Base-by-base conservation (phyloP, 2,888 invertebrate genomes). In the Epirrita christyi region DNA sequence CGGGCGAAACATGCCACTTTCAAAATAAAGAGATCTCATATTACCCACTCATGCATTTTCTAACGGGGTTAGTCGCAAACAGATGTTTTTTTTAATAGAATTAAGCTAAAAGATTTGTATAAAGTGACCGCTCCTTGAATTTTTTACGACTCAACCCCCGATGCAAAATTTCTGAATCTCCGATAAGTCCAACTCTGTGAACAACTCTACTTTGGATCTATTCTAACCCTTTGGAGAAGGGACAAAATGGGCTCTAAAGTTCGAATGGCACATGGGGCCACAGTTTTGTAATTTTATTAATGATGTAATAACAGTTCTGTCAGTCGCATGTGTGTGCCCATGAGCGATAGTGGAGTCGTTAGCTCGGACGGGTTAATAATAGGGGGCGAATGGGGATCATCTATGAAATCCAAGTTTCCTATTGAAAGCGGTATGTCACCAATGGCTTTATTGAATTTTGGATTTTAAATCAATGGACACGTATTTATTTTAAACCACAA, bases 231-330 rank as follows among this genome's bases (percentile, higher is more conserved):
- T 85, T 75, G 66, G 67, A 73, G 68, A 70, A 70, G 69, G 75
- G 71, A 65, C 69, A 66, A 63, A 85, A 82, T 77, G 80, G 82
- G 76, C 77, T 81, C 80, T 85, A 86, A 88, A 88, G 76, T 86
- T 79, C 65, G 76, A 75, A 77, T 72, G 70, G 77, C 89, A 88
- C 87, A 89, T 88, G 89, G 87, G 85, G 82, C 38, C 76, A 70
- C 80, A 90, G 85, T 92, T 91, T 92, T 92, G 91, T 91, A 92
- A 92, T 92, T 91, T 92, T 92, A 92, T 92, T 92, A 92, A 92
- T 92, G 92, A 92, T 81, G 90, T 91, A 92, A 92, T 92, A 92
- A 92, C 92, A 85, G 88, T 85, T 83, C 85, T 91, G 92, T 91
- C 92, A 92, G 78, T 75, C 84, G 87, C 92, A 92, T 90, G 90